Evolutionary conservation across 2,888 invertebrate genomes (phyloP).

Genomic region (Lepeophtheirus nordmannii): DNA sequence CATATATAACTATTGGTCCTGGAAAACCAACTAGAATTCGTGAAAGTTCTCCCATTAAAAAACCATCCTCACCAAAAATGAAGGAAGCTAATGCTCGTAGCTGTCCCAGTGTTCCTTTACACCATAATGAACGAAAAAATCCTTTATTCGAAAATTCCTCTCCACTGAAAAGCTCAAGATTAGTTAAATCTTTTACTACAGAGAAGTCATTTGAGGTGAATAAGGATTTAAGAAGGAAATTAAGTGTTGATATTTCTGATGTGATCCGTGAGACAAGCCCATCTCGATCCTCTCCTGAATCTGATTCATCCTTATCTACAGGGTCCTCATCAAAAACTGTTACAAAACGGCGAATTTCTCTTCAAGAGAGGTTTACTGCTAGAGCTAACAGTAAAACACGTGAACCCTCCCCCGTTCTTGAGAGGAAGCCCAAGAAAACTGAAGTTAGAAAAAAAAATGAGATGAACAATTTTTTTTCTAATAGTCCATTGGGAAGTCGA

Average conservation of each 20-base stretch:
- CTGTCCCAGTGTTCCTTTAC: background rate
- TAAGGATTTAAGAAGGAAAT: background rate
- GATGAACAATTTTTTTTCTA: background rate
- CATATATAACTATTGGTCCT: slow-evolving; percentile 22
- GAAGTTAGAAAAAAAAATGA: background rate
- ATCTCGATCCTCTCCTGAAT: no score
- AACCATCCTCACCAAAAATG: background rate
- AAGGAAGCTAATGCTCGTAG: background rate
- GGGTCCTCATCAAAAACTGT: background rate
- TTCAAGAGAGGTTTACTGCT: background rate
- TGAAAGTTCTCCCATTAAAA: slow-evolving; percentile 21
- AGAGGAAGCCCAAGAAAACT: background rate
- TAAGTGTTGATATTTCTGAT: background rate
- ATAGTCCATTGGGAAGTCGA: background rate
- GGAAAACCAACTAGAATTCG: slow-evolving; percentile 19
- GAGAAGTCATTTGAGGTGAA: background rate
- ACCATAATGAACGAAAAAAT: background rate
- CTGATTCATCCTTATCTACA: no score
- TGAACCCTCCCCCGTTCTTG: background rate
- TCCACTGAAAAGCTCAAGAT: background rate
- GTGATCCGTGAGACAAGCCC: background rate
- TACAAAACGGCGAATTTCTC: background rate
- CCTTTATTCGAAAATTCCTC: background rate
- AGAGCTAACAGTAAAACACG: background rate
- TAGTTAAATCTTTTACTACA: background rate